Evolutionary conservation across 2,797 vertebrate species (phyloP).

Genomic region (Microctenopoma steveboyesi): DNA sequence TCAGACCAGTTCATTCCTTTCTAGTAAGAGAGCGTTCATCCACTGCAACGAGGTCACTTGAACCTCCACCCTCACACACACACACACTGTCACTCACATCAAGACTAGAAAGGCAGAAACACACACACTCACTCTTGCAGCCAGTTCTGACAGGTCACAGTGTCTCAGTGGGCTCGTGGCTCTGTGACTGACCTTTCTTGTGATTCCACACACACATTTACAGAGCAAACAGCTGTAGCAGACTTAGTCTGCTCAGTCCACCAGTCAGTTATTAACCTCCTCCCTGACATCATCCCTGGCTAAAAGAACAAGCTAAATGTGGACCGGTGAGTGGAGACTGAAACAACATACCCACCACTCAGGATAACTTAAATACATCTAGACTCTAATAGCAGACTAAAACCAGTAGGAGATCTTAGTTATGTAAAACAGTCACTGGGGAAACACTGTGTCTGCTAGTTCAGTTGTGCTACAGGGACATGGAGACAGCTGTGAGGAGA

Average conservation of each 20-base stretch:
- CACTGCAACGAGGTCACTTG: slow-evolving; percentile 42
- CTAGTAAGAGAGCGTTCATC: slow-evolving; percentile 9
- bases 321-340: neutral
- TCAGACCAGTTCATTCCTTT: slow-evolving; percentile 13
- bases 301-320: neutral
- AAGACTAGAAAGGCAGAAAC: neutral
- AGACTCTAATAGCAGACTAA: slow-evolving; percentile 25
- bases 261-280: neutral
- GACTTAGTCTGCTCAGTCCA: slow-evolving; percentile 5
- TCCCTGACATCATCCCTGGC: slow-evolving; percentile 13
- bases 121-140: slow-evolving; percentile 10
- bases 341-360: slow-evolving; percentile 3
- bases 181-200: slow-evolving; percentile 49
- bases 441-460: slow-evolving; percentile 5
- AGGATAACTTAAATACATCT: slow-evolving; percentile 12
- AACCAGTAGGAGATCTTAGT: slow-evolving; percentile 2
- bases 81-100: neutral
- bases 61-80: neutral
- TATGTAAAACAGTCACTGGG: slow-evolving; percentile 7
- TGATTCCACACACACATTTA: slow-evolving; percentile 39
- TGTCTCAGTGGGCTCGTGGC: slow-evolving; percentile 23
- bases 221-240: slow-evolving; percentile 32
- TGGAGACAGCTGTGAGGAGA: slow-evolving; percentile 19
- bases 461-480: slow-evolving; percentile 26
- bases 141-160: slow-evolving; percentile 28